Base-by-base conservation (phyloP, 2,888 invertebrate genomes). In the Oligia strigilis region DNA sequence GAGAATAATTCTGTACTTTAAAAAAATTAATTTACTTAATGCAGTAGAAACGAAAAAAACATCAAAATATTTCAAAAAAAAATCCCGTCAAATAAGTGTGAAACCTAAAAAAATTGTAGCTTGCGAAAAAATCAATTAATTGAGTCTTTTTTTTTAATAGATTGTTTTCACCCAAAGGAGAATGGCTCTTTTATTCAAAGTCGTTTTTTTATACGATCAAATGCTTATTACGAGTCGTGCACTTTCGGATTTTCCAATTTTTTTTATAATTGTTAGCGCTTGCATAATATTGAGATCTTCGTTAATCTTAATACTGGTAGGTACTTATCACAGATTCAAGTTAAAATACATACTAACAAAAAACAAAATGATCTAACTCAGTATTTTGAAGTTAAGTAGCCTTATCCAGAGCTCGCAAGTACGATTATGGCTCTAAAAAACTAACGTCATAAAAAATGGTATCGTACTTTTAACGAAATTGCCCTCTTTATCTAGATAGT, bases 401-500 rank as follows among this genome's bases (percentile, higher is more conserved):
- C 4, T 73, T 78, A 73, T 70, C 72, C 14, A 60, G 23, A 60
- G 23, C 29, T n/a, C 60, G 19, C 46, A 71, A 84, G 66, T 69
- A 36, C 49, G n/a, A 58, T 80, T 67, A 66, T 36, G n/a, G 49
- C 36, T 52, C 43, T 46, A 60, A 85, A 81, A 72, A 81, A 81
- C 75, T 65, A 69, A 75, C n/a, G 19, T 60, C 46, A 71, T 81
- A 81, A 64, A 83, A 73, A 65, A 73, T 71, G 11, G 74, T 72
- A 29, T 72, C 71, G 49, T 67, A 72, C n/a, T 11, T 64, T 70
- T 55, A 76, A 69, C 64, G 49, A 73, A 77, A 83, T 81, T 65
- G 40, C 65, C 11, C 66, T 73, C 58, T 66, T 86, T 86, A 86
- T 86, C 84, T 86, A 83, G 75, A 75, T 73, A 73, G 72, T 75